Conservation (phyloP, 2,888 invertebrate genomes). For the Dorcus hopei region DNA sequence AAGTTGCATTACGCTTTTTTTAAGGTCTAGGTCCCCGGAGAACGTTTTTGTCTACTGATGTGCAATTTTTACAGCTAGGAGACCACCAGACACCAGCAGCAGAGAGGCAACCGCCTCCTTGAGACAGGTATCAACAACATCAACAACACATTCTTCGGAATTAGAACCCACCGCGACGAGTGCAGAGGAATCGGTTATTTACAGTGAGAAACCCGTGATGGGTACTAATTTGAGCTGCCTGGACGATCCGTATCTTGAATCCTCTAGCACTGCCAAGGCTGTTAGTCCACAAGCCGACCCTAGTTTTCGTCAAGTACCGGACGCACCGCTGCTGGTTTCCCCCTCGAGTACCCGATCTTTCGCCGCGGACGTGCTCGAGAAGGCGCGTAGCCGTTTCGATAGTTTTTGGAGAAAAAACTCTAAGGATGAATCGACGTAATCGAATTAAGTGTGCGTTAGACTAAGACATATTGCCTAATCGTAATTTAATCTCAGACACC, state of each 20-base stretch:
- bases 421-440: conserved; percentile 24
- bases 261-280: conserved; percentile 42
- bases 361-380: conserved; percentile 73
- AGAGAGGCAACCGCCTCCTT: conserved; percentile 24
- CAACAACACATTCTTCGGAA: conserved; percentile 11
- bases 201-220: conserved; percentile 46
- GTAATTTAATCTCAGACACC: conserved; percentile 10
- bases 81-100: conserved; percentile 23
- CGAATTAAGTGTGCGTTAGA: conserved; percentile 17
- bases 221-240: conserved; percentile 54
- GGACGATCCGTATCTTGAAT: conserved; percentile 56
- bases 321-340: conserved; percentile 17
- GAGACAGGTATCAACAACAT: conserved; percentile 19
- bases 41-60: conserved; percentile 23
- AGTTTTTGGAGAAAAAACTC: conserved; percentile 75
- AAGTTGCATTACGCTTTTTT: not conserved
- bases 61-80: conserved; percentile 31
- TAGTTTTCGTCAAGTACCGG: conserved; percentile 20
- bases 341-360: conserved; percentile 49
- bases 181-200: conserved; percentile 24
- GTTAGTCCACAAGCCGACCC: conserved; percentile 21
- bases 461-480: conserved; percentile 18
- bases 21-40: not conserved
- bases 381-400: conserved; percentile 79
- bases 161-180: conserved; percentile 20